A percentile compares a stretch with the other conserved stretches of the same genome.
Conservation (phyloP, 2,888 invertebrate genomes). For the Anorthoa munda region DNA sequence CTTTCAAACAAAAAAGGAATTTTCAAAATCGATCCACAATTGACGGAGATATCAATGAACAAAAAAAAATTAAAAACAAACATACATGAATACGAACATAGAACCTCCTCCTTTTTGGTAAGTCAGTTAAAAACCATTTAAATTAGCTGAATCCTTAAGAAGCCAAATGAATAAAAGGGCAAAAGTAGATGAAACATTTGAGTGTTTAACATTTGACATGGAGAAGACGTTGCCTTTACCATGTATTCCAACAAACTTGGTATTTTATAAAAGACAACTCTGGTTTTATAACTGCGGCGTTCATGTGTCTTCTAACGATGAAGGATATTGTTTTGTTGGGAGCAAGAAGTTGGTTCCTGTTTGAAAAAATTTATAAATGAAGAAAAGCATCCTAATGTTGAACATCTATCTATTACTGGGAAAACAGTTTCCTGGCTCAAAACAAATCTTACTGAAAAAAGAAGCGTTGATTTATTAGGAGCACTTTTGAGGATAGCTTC, state of each 20-base stretch:
- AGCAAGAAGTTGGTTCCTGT: slow-evolving; percentile 40
- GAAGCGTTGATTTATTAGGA: slow-evolving; percentile 15
- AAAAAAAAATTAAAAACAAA: too few species aligned
- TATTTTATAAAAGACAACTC: slow-evolving; percentile 37
- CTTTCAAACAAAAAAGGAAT: too few species aligned
- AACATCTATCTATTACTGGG: slow-evolving; percentile 10
- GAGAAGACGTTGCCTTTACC: slow-evolving; percentile 40
- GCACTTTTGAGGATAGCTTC: slow-evolving; percentile 11
- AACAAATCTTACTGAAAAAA: too few species aligned
- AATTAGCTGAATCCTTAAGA: slow-evolving; percentile 28
- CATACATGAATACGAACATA: too few species aligned
- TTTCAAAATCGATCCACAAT: too few species aligned
- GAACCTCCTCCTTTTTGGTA: too few species aligned
- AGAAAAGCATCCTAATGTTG: slow-evolving; percentile 21
- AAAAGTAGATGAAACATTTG: too few species aligned
- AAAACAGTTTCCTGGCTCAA: too few species aligned
- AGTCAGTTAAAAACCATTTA: slow-evolving; percentile 10
- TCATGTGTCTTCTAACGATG: slow-evolving; percentile 22
- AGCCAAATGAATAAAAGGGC: too few species aligned
- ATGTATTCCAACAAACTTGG: slow-evolving; percentile 35
- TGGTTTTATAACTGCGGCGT: slow-evolving; percentile 32
- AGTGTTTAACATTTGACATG: slow-evolving; percentile 36
- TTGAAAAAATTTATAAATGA: slow-evolving; percentile 21
- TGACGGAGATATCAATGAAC: too few species aligned
- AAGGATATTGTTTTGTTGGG: slow-evolving; percentile 30